Evolutionary conservation across 2,113 vertebrate species (phyloP), one percentile per base, ranked within the genome.

Genomic region (Blennius ocellaris): DNA sequence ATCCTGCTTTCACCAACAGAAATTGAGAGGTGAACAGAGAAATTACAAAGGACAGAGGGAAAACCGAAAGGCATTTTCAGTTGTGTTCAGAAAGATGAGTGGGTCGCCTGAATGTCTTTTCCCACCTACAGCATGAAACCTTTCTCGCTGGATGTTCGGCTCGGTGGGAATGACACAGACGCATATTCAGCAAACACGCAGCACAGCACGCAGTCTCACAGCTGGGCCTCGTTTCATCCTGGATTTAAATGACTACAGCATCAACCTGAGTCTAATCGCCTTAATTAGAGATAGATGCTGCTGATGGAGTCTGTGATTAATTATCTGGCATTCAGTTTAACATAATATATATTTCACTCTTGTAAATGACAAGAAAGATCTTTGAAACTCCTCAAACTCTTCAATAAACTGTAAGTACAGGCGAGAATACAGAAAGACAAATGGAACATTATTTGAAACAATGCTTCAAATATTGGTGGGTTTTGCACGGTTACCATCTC

Each of bases 221-320:
- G 41, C 44, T 11, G 40, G 54, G 50, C 36, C 54, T 69, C 14
- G 36, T 41, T 38, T 45, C 49, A 8, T 63, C 14, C 45, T 53
- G 68, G 37, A 81, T 55, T 59, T 62, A 51, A 73, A 70, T 69
- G 50, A 70, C 66, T 78, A 55, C 5, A 7, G 38, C 38, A 10
- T 68, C 39, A 76, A 47, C 47, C 59, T 8, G 1, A 54, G n/a
- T 44, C 41, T 81, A 74, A 82, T 79, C 80, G 78, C 68, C 39
- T 68, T 74, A 62, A 84, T 82, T 77, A 30, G 21, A 30, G 21
- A 83, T 69, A 76, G 61, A 76, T 73, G 61, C 44, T 81, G 86
- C 65, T 86, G 71, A 76, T 69, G 63, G 55, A 66, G 65, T 53
- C 10, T 73, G 38, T 63, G 71, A 79, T 76, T 80, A 80, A 74